A percentile compares a stretch with the other conserved stretches of the same genome.
phyloP scores from a whole-genome alignment of 2,113 vertebrate species.

The Hemicordylus capensis region DNA sequence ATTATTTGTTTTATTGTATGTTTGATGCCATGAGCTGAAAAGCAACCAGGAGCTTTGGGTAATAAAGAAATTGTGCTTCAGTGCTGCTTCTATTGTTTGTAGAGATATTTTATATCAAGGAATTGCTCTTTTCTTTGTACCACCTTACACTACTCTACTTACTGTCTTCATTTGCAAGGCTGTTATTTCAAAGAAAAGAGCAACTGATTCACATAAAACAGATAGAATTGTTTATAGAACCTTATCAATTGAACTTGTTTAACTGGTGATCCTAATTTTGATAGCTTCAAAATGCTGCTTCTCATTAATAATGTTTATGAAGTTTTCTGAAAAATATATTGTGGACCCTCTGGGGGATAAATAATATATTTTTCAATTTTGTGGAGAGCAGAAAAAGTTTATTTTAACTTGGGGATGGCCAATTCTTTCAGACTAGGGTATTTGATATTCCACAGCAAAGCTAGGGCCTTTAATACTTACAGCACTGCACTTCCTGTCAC shows the following conservation, averaged over 20 bases:
- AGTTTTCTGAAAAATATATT: background rate
- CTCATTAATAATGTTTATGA: background rate
- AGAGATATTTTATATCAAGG: background rate
- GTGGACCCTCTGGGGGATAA: background rate
- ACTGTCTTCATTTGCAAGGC: background rate
- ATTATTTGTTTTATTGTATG: background rate
- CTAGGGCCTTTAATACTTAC: background rate
- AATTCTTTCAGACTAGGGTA: background rate
- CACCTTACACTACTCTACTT: conserved; percentile 16
- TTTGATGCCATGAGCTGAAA: conserved; percentile 33
- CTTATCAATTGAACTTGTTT: conserved; percentile 3
- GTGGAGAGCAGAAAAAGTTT: background rate
- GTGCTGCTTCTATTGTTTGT: background rate
- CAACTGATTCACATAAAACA: background rate
- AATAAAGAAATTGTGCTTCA: background rate
- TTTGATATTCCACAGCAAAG: background rate
- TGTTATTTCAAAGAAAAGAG: conserved; percentile 6
- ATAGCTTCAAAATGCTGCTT: background rate
- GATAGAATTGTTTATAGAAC: background rate
- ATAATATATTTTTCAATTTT: background rate
- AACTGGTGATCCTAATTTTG: conserved; percentile 8
- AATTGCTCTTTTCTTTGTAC: rapidly evolving
- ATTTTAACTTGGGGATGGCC: background rate
- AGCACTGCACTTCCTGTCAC: background rate
- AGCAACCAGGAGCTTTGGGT: background rate